Evolutionary conservation across 2,888 invertebrate genomes (phyloP).

Genomic region (Acanthosepion pharaonis): DNA sequence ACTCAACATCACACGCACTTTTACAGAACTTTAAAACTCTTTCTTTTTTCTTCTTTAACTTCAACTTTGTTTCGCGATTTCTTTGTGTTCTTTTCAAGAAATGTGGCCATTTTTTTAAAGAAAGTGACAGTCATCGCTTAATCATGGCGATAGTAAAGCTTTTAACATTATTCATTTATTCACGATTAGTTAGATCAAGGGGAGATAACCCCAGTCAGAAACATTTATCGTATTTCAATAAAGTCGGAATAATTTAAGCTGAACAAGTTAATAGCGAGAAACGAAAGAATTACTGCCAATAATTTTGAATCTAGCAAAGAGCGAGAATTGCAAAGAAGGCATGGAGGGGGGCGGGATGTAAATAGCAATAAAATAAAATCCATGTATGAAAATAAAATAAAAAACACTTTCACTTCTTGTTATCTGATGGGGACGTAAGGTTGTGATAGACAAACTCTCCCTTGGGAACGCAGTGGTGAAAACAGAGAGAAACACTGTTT

Average conservation of each 20-base stretch:
- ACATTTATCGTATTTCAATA: constrained; percentile 46
- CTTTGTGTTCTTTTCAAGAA: neutral
- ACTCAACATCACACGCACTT: neutral
- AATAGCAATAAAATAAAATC: neutral
- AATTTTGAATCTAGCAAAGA: neutral
- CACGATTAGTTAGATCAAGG: constrained; percentile 34
- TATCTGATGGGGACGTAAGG: constrained; percentile 33
- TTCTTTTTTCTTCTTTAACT: neutral
- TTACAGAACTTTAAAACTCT: neutral
- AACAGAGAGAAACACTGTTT: neutral
- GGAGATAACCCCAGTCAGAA: constrained; percentile 41
- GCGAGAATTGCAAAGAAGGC: neutral
- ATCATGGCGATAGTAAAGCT: neutral
- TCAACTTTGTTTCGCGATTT: neutral
- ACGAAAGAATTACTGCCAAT: neutral
- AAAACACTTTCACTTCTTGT: neutral
- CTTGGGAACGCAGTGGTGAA: constrained; percentile 17
- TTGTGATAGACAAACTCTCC: neutral
- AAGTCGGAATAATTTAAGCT: constrained; percentile 23
- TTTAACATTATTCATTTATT: constrained; percentile 44
- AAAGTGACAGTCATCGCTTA: neutral
- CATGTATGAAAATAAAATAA: neutral
- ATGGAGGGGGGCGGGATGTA: neutral
- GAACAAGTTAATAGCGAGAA: constrained; percentile 24
- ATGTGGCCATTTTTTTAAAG: neutral